Evolutionary conservation across 2,888 invertebrate genomes (phyloP).

Genomic region (Blastobasis lacticolella): DNA sequence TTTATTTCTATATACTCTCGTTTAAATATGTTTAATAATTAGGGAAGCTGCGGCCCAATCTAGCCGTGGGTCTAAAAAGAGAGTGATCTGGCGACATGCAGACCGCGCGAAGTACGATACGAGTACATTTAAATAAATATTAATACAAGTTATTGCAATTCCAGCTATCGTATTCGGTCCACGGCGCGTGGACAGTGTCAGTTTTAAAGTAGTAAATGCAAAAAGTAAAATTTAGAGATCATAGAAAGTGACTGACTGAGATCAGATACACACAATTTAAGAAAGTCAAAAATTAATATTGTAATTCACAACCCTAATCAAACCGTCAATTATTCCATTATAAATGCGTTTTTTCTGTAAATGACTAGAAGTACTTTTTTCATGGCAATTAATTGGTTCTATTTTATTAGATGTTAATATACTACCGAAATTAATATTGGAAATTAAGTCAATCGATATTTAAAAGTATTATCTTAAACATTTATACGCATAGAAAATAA

Average conservation of each 20-base stretch:
- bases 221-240: conserved; percentile 58
- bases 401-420: conserved; percentile 11
- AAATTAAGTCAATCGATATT: conserved; percentile 13
- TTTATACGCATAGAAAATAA: conserved; percentile 6
- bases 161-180: conserved; percentile 22
- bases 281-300: conserved; percentile 54
- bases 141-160: conserved; percentile 49
- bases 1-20: conserved; percentile 35
- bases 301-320: conserved; percentile 70
- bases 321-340: conserved; percentile 36
- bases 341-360: conserved; percentile 52
- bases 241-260: conserved; percentile 53
- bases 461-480: conserved; percentile 10
- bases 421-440: conserved; percentile 19
- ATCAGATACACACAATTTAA: conserved; percentile 49
- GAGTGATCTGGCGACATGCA: too few relatives aligned
- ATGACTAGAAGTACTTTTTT: conserved; percentile 57
- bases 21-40: conserved; percentile 31
- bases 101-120: too few relatives aligned
- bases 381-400: conserved; percentile 46
- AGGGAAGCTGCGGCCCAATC: conserved; percentile 52
- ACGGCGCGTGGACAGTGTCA: too few relatives aligned
- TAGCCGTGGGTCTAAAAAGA: conserved; percentile 47
- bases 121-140: conserved; percentile 17
- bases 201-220: conserved; percentile 50